phyloP scores from a whole-genome alignment of 1,140 invertebrate genomes.

The Carcinoscorpius rotundicauda region DNA sequence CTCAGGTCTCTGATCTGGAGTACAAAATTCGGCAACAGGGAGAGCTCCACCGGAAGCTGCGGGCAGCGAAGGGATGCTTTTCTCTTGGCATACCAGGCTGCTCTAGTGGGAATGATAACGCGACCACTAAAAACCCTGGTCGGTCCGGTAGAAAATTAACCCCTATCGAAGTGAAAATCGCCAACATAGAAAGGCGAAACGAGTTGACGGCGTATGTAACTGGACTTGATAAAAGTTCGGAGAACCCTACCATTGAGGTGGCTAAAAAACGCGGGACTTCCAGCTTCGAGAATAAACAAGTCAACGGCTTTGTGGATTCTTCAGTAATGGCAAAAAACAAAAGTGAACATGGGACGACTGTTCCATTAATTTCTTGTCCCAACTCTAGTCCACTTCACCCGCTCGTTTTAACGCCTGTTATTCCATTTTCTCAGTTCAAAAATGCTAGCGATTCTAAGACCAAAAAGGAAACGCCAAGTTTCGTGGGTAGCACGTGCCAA shows the following conservation, averaged over 20 bases:
- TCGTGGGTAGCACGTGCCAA: neutral
- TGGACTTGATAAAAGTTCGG: neutral
- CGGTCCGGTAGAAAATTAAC: neutral
- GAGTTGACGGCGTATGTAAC: neutral
- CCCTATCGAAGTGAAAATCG: neutral
- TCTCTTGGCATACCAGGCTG: neutral
- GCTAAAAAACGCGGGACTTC: neutral
- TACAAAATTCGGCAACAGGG: slow-evolving; percentile 65
- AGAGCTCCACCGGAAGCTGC: neutral
- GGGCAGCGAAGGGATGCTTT: neutral
- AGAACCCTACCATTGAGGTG: neutral
- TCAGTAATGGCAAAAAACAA: neutral
- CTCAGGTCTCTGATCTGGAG: slow-evolving; percentile 81
- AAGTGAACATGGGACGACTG: neutral
- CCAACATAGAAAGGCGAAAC: neutral
- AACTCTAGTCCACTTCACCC: no score
- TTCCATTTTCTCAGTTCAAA: no score
- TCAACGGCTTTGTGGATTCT: neutral
- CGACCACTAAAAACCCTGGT: no score
- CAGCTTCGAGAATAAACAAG: neutral
- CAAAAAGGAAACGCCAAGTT: no score
- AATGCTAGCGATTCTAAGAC: no score
- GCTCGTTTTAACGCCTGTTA: no score
- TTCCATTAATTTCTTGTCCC: neutral
- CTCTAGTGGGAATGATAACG: neutral